Percentiles rank a stretch among this genome's conserved stretches.
phyloP scores from a whole-genome alignment of 2,888 invertebrate genomes.

The Acrocyrtus sp. region DNA sequence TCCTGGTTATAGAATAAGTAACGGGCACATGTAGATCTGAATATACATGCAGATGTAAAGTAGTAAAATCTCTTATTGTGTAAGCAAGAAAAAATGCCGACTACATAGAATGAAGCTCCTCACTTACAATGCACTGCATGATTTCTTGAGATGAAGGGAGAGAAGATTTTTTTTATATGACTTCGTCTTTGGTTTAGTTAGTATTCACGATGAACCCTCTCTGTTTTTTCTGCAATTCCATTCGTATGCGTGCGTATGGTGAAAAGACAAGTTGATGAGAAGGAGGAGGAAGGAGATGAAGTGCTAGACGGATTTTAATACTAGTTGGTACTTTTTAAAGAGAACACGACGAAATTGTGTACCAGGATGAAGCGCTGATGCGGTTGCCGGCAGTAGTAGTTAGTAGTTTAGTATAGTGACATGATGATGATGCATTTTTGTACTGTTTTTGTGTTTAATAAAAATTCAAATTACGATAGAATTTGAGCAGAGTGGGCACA shows the following conservation, averaged over 20 bases:
- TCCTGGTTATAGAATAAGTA: background rate
- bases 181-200: constrained; percentile 10
- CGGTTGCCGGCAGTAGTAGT: too few relatives aligned
- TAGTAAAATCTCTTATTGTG: background rate
- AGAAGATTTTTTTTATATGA: constrained; percentile 1
- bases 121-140: background rate
- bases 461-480: too few relatives aligned
- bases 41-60: background rate
- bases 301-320: too few relatives aligned
- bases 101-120: background rate
- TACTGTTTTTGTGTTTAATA: too few relatives aligned
- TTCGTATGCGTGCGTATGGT: background rate
- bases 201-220: constrained; percentile 21
- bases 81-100: background rate
- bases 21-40: too few relatives aligned
- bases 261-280: background rate
- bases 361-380: too few relatives aligned
- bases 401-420: too few relatives aligned
- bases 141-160: constrained; percentile 1
- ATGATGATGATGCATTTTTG: too few relatives aligned
- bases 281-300: constrained; percentile 14
- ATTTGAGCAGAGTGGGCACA: too few relatives aligned
- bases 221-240: background rate
- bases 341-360: too few relatives aligned
- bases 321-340: background rate